Conservation (phyloP, 2,113 vertebrate genomes). For the Pterophyllum scalare region DNA sequence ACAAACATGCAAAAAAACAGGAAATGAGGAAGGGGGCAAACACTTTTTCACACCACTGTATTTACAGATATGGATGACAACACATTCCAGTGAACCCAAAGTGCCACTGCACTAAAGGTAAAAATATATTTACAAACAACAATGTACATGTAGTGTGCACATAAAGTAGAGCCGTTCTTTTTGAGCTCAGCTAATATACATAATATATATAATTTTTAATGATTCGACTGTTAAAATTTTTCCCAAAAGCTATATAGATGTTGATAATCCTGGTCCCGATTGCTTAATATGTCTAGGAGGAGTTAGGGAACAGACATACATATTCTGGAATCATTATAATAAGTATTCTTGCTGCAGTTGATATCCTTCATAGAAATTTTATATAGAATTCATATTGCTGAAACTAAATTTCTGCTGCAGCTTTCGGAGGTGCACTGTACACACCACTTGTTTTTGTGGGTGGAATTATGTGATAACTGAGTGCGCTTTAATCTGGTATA, state of each 20-base stretch:
- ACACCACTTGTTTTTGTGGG: conserved; percentile 2
- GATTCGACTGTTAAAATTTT: not conserved
- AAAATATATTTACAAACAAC: no score
- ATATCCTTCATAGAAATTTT: not conserved
- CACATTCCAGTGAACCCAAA: not conserved
- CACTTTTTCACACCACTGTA: no score
- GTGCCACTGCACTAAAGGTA: no score
- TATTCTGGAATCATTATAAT: not conserved
- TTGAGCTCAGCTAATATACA: not conserved
- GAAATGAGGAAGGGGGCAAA: no score
- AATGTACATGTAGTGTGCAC: not conserved
- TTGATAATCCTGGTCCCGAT: not conserved
- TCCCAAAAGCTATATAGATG: not conserved
- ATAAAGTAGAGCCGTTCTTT: not conserved
- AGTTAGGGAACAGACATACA: not conserved
- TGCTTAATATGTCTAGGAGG: not conserved
- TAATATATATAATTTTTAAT: not conserved
- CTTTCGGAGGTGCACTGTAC: not conserved
- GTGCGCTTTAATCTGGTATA: conserved; percentile 25
- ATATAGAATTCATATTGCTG: not conserved
- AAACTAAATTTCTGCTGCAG: not conserved
- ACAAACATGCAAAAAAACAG: no score
- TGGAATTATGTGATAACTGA: conserved; percentile 27
- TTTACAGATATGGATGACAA: not conserved
- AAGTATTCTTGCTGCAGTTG: not conserved